Percentiles rank a stretch among this genome's conserved stretches.
Conservation (phyloP, 2,113 vertebrate species). For the Sinocyclocheilus anshuiensis region DNA sequence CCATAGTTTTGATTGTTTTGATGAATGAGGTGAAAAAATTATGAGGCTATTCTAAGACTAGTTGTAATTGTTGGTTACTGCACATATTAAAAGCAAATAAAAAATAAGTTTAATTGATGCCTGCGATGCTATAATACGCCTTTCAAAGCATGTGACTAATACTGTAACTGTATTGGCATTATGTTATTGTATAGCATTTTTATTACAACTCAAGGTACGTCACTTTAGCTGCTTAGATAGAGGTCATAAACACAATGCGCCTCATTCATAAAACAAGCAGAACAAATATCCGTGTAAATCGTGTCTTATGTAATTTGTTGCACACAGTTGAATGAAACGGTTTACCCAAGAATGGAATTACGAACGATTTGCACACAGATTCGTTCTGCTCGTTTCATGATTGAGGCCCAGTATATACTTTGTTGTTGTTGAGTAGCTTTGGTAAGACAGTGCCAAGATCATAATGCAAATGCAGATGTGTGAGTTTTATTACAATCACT, state of each 20-base stretch:
- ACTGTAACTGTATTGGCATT: not conserved
- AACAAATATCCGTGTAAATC: not conserved
- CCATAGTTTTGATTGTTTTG: no score
- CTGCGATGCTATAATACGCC: not conserved
- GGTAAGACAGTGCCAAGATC: conserved; percentile 4
- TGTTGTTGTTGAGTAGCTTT: conserved; percentile 8
- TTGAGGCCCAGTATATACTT: not conserved
- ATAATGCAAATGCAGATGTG: conserved; percentile 15
- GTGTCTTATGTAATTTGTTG: not conserved
- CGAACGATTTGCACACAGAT: not conserved
- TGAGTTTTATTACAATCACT: conserved; percentile 13
- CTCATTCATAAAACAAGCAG: not conserved
- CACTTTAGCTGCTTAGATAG: not conserved
- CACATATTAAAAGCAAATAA: not conserved
- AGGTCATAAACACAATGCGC: not conserved
- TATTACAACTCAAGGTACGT: not conserved
- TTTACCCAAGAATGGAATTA: not conserved
- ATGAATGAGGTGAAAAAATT: not conserved
- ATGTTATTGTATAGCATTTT: not conserved
- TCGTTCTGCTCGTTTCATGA: not conserved
- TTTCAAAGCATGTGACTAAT: not conserved
- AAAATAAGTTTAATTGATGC: not conserved
- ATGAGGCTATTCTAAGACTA: not conserved
- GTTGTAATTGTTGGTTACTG: not conserved
- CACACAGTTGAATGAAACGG: not conserved